Base-by-base conservation (phyloP, 2,888 invertebrate genomes). In the Boloria selene region DNA sequence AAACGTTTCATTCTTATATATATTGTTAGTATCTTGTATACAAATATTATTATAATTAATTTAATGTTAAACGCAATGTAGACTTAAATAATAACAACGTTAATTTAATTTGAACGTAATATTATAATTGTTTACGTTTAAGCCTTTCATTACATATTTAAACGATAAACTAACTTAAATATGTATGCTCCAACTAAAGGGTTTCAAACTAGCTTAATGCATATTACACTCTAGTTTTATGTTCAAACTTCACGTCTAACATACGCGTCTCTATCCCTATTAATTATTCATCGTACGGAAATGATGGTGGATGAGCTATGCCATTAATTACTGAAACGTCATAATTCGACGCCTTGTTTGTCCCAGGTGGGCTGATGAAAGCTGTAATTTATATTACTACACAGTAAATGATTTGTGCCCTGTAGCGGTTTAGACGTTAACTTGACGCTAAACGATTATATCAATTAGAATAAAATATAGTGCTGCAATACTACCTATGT, bases 321-420 rank as follows among this genome's bases (percentile, higher is more conserved):
- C 79, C 79, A 87, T 88, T 87, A 86, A 88, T 88, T 84, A 74
- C 68, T 70, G 84, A 79, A 83, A 81, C 74, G 81, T 83, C 83
- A 86, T 82, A 77, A 82, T 80, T 82, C 73, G 78, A 78, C 73
- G 78, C 73, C 79, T 75, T 78, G 76, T 78, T 76, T 69, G 81
- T 75, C 81, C 77, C 87, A 88, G 86, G 86, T 87, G 87, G 69
- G 68, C 55, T 78, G 75, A 71, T 74, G 78, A 72, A 72, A 78
- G 77, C 81, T 78, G 74, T 81, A 77, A 83, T 85, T 84, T 83
- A 79, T 61, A 66, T 64, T 50, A 53, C 42, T 55, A 58, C 31
- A 44, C 45, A 45, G 14, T 64, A 66, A 69, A 66, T 66, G 69
- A 69, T 69, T 64, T 64, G 64, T 61, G 55, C 31, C 44, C 59